Evolutionary conservation across 2,888 invertebrate species (phyloP), one percentile per base, ranked within the genome.

Genomic region (Cartodere bifasciata): DNA sequence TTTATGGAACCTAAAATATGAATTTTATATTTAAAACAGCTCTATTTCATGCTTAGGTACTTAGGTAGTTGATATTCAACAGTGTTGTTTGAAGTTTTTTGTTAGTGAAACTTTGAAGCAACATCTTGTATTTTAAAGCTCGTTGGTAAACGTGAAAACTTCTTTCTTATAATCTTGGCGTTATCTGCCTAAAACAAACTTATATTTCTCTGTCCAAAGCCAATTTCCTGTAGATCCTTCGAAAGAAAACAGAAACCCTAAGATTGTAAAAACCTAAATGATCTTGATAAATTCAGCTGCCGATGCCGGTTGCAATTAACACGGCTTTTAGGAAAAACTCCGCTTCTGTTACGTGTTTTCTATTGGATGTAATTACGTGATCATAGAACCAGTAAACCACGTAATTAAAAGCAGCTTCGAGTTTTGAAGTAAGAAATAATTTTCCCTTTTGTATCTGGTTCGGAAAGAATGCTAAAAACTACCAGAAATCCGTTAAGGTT

Each of bases 151-250:
- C 45, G 39, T 36, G 43, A 40, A 47, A 47, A 48, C 43, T 48
- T 49, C 39, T 45, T 39, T 38, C 41, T 46, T 48, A 48, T 48
- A 52, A 53, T 50, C 49, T 48, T 33, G 35, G 37, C 47, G 50
- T 46, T 49, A 46, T 49, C 48, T 43, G 44, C 43, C 47, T 52
- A 46, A 43, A 47, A 50, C 49, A 49, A 50, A 49, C 48, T 20
- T 20, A 50, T 50, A 49, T 49, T 47, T 49, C 47, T 48, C 51
- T 47, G 49, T 49, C 48, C 44, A 40, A 38, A 49, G 50, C 49
- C 52, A 52, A 52, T 52, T 50, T 49, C 46, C 48, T 47, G 44
- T 41, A 48, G 47, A 45, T 46, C 46, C 44, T 45, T 44, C 47
- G 44, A 46, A 46, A 49, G 48, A 44, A 46, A 45, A 46, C 28